A percentile compares a stretch with the other conserved stretches of the same genome.
phyloP scores from a whole-genome alignment of 2,113 vertebrate genomes.

The Galeopterus variegatus region DNA sequence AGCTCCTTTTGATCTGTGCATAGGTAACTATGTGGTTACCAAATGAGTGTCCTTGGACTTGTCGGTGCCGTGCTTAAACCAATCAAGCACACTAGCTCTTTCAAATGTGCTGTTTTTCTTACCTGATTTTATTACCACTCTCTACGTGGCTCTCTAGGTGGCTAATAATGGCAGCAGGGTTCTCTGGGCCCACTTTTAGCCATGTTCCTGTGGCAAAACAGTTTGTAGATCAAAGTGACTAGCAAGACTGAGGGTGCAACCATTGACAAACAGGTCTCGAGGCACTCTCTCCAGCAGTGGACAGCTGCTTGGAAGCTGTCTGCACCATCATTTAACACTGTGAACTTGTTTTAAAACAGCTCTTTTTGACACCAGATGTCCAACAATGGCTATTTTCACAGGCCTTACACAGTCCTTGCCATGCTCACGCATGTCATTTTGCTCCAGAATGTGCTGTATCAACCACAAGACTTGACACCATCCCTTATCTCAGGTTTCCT shows the following conservation, averaged over 20 bases:
- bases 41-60: background rate
- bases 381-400: constrained; percentile 79
- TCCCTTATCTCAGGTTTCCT: constrained; percentile 72
- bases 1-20: background rate
- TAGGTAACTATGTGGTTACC: background rate
- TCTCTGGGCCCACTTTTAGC: background rate
- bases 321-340: constrained; percentile 75
- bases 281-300: constrained; percentile 63
- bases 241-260: background rate
- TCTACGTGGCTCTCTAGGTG: background rate
- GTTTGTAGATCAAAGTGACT: constrained; percentile 42
- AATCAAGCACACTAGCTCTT: background rate
- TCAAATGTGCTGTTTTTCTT: background rate
- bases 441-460: constrained; percentile 67
- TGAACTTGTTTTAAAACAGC: constrained; percentile 78
- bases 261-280: constrained; percentile 31
- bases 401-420: constrained; percentile 26
- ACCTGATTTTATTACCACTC: background rate
- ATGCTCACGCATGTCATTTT: constrained; percentile 71
- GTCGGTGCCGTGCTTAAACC: background rate
- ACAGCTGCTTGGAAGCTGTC: constrained; percentile 74
- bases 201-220: background rate
- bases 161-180: background rate
- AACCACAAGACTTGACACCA: constrained; percentile 58
- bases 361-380: constrained; percentile 82